Base-by-base conservation (phyloP, 1,140 invertebrate species). In the Brachionus sp. region DNA sequence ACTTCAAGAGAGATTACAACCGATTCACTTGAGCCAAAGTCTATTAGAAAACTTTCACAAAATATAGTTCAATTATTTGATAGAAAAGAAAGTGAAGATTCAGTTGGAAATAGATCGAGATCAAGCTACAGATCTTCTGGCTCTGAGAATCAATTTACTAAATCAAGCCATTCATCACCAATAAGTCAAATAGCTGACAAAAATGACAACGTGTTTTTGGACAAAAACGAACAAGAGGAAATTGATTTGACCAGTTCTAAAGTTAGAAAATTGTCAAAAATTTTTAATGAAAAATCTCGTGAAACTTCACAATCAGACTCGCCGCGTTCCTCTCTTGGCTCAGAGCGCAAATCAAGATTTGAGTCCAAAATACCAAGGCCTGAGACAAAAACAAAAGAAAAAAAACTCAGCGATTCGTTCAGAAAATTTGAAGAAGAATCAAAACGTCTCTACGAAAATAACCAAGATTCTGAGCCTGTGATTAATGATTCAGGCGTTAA, bases 241-340 rank as follows among this genome's bases (percentile, higher is more conserved):
- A 16, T 6, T 70, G 35, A 70, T 19, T 39, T 4, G 9, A 19
- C 1, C 0, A 70, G 35, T 70, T 44, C 39, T 2, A 70, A 6
- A 39, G 70, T 75, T 13, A 44, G 42, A 75, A 75, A 75, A 75
- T 46, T 75, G n/a, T 46, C 70, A 1, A 75, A 75, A 46, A 75
- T 75, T 75, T 75, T 75, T 6, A 46, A 44, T 33, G 39, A 75
- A 70, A 70, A 70, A 23, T 70, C 66, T 12, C 64, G 64, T 23
- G 29, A 70, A 39, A 70, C n/a, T 42, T 70, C 66, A 3, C 33
- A 37, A 19, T 70, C 66, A 5, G 66, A 70, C 37, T 70, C 66
- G n/a, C 37, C 66, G 13, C 12, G 66, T 7, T 39, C 66, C 6
- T 70, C 66, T 10, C n/a, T 37, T 4, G 35, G 66, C 33, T 39